Percentiles rank a stretch among this genome's conserved stretches.
Conservation (phyloP, 2,113 vertebrate species). For the Jacana jacana region DNA sequence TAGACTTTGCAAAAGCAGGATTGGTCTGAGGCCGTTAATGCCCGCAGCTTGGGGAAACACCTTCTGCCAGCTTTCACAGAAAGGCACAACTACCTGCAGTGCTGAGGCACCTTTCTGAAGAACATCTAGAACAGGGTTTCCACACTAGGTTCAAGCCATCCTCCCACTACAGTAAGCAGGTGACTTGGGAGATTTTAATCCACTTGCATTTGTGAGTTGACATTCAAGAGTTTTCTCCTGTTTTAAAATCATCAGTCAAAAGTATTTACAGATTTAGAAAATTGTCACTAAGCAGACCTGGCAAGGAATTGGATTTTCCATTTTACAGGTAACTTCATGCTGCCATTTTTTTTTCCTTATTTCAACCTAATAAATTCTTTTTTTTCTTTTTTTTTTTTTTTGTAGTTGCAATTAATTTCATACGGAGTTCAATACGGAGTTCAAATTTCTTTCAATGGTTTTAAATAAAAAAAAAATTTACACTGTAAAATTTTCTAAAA, state of each 20-base stretch:
- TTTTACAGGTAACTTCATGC: not conserved
- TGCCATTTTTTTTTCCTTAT: not conserved
- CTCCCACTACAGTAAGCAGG: not conserved
- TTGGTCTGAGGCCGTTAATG: not conserved
- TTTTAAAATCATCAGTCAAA: slow-evolving; percentile 1
- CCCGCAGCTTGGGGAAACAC: not conserved
- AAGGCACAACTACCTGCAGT: not conserved
- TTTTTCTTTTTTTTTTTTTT: not conserved
- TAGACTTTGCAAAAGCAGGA: not conserved
- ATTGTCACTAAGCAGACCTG: not conserved
- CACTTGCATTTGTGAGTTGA: not conserved
- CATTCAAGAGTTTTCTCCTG: not conserved
- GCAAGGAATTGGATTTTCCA: not conserved
- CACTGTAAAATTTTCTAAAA: not conserved
- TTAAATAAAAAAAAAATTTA: not conserved
- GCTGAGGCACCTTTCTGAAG: not conserved
- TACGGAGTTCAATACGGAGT: not conserved
- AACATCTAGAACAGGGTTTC: not conserved
- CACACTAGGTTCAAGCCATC: not conserved
- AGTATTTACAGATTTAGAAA: not conserved
- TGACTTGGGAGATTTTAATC: not conserved
- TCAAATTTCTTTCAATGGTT: not conserved
- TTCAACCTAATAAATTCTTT: not conserved
- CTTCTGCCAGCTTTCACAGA: not conserved
- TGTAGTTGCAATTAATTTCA: not conserved